A percentile compares a stretch with the other conserved stretches of the same genome.
Evolutionary conservation across 2,888 invertebrate genomes (phyloP).

Genomic region (Aleiodes testaceus): DNA sequence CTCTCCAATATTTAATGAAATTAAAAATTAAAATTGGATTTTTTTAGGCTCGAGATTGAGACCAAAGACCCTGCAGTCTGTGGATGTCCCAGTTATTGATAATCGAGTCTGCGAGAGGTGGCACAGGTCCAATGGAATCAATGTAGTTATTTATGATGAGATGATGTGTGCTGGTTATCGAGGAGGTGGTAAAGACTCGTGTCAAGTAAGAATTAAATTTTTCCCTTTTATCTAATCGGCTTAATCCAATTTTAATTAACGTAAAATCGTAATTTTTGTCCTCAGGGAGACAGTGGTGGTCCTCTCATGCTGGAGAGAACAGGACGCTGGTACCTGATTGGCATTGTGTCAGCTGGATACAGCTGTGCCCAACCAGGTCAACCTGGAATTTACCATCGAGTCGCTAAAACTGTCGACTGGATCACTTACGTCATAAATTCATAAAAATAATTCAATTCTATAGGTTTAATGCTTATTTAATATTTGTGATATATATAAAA

Average conservation of each 20-base stretch:
- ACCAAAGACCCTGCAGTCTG: constrained; percentile 92
- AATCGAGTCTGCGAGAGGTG: constrained; percentile 84
- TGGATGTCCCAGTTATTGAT: constrained; percentile 94
- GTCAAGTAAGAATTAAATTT: constrained; percentile 74
- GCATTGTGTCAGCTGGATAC: constrained; percentile 94
- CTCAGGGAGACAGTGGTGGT: constrained; percentile 89
- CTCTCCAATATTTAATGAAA: not conserved
- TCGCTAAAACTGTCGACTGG: constrained; percentile 95
- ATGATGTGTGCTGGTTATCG: constrained; percentile 96
- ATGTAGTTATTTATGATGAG: constrained; percentile 93
- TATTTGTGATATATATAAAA: constrained; percentile 37
- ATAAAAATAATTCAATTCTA: constrained; percentile 56
- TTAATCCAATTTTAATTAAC: too few relatives aligned
- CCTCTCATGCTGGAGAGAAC: constrained; percentile 91
- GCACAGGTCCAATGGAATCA: constrained; percentile 85
- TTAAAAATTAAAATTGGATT: too few relatives aligned
- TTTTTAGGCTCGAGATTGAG: constrained; percentile 83
- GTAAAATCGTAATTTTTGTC: constrained; percentile 5
- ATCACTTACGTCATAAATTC: constrained; percentile 81
- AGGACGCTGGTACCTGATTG: constrained; percentile 92
- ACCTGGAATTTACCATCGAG: constrained; percentile 94
- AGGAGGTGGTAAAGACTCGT: constrained; percentile 88
- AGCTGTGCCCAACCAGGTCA: constrained; percentile 95
- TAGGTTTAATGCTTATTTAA: constrained; percentile 32
- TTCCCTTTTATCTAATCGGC: not conserved